phyloP scores from a whole-genome alignment of 2,113 vertebrate genomes.

The Elanoides forficatus region DNA sequence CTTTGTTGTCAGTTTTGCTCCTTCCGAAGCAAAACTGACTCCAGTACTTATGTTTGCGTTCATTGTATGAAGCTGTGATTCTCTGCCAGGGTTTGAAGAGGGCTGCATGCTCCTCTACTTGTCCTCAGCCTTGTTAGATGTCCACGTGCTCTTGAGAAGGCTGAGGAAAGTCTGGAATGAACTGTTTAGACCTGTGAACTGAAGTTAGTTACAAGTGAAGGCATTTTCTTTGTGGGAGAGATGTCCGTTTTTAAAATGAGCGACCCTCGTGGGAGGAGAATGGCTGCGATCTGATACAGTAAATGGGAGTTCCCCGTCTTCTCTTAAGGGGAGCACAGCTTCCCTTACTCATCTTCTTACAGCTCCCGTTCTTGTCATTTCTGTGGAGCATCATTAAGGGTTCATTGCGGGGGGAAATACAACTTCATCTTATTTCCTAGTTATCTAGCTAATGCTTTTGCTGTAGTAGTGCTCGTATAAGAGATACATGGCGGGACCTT shows the following conservation, averaged over 20 bases:
- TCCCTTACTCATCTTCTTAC: not conserved
- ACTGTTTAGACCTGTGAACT: not conserved
- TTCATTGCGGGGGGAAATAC: not conserved
- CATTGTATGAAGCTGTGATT: not conserved
- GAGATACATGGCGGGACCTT: not conserved
- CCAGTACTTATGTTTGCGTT: not conserved
- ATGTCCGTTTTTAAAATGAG: not conserved
- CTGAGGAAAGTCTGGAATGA: accelerated
- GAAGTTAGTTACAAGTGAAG: not conserved
- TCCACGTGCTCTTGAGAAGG: not conserved
- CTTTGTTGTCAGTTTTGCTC: not conserved
- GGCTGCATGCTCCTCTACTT: not conserved
- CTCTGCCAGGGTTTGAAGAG: not conserved
- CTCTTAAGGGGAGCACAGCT: not conserved
- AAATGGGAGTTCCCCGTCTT: not conserved
- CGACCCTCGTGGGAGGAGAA: not conserved
- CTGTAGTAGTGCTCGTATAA: not conserved
- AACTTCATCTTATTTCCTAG: not conserved
- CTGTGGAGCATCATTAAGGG: not conserved
- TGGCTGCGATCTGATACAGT: accelerated
- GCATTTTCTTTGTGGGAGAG: not conserved
- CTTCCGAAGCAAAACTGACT: not conserved
- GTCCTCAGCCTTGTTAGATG: not conserved
- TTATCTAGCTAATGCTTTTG: not conserved
- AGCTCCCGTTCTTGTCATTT: not conserved